Evolutionary conservation across 2,888 invertebrate genomes (phyloP), one percentile per base, ranked within the genome.

Genomic region (Yponomeuta evonymella): DNA sequence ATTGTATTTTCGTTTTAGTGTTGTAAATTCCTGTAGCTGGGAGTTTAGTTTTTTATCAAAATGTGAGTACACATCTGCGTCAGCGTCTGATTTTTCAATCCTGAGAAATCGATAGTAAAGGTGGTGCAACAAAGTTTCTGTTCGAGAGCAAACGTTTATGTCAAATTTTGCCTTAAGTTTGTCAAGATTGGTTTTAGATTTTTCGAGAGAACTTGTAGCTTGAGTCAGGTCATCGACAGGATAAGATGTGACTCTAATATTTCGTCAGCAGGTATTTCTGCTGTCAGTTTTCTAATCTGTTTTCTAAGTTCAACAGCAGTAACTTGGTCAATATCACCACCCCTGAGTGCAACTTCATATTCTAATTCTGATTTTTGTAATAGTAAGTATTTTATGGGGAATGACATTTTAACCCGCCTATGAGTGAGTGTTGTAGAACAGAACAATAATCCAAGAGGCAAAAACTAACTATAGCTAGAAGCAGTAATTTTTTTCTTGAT

Each of bases 281-380:
- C 62, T 0, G 67, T 58, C 3, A 12, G 29, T 67, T 71, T 71
- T 4, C 69, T 11, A 12, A 70, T 70, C 48, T 72, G 72, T 29
- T 64, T 73, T 1, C 73, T 67, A 12, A 73, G 30, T 5, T 71
- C 72, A 23, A 66, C 63, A 1, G 72, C 73, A 8, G 71, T 73
- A 15, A 29, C 23, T 36, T 62, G 33, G 33, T 33, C 71, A 10
- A 72, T 71, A 2, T 70, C 71, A 2, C 70, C 71, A 48, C 73
- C 73, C 0, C 73, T 11, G 23, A 73, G 68, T 12, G 36, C 66
- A 15, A 73, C 73, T 66, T 73, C 73, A 23, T 73, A 73, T 11
- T 66, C 68, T 6, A 33, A 33, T 33, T 33, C 33, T 4, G 33
- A 33, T 33, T 33, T 33, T 33, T 33, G 33, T 1, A 33, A 33